phyloP scores from a whole-genome alignment of 2,888 invertebrate genomes.

The Spodoptera picta region DNA sequence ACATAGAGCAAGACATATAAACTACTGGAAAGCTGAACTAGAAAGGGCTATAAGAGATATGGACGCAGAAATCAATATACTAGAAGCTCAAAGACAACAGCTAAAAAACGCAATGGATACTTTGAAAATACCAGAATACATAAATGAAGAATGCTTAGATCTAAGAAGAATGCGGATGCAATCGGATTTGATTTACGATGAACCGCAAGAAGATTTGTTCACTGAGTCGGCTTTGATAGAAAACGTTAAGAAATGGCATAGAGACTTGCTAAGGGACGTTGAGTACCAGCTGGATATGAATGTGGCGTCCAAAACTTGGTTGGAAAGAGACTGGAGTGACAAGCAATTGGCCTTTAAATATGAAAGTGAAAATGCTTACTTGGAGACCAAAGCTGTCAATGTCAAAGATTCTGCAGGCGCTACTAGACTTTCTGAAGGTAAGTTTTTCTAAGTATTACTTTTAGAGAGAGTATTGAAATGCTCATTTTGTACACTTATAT shows the following conservation, averaged over 20 bases:
- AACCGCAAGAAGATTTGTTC: conserved; percentile 92
- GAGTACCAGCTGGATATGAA: conserved; percentile 92
- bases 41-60: conserved; percentile 82
- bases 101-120: conserved; percentile 81
- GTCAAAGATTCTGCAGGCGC: conserved; percentile 94
- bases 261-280: conserved; percentile 90
- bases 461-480: too few relatives aligned
- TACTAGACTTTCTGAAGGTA: conserved; percentile 92
- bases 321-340: conserved; percentile 97
- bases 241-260: conserved; percentile 90
- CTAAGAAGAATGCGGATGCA: conserved; percentile 91
- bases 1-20: conserved; percentile 80
- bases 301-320: conserved; percentile 92
- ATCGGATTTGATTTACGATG: conserved; percentile 92
- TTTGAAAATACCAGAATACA: conserved; percentile 75
- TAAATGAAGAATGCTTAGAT: conserved; percentile 92
- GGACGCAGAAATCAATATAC: conserved; percentile 75
- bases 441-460: too few relatives aligned
- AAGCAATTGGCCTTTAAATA: conserved; percentile 94
- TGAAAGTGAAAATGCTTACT: conserved; percentile 91
- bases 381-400: conserved; percentile 91
- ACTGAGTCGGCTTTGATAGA: conserved; percentile 92
- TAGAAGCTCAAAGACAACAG: conserved; percentile 81
- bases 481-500: too few relatives aligned
- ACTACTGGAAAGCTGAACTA: conserved; percentile 83